phyloP scores from a whole-genome alignment of 2,888 invertebrate genomes.

The Cerastis leucographa region DNA sequence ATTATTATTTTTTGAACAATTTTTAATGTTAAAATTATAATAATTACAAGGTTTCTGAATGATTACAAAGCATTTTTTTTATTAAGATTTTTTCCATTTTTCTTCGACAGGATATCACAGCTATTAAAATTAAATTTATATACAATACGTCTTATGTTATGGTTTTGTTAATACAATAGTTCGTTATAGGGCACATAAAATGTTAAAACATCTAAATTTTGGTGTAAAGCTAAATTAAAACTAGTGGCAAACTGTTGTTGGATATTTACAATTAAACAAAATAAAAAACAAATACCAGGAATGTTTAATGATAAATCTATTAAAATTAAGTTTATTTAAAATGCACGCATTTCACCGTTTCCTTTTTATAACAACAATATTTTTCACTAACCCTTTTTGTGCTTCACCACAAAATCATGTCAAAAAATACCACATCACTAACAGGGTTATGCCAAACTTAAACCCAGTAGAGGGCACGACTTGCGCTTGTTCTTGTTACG shows the following conservation, averaged over 20 bases:
- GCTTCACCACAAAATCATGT: constrained; percentile 28
- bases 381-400: constrained; percentile 38
- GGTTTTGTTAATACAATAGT: constrained; percentile 71
- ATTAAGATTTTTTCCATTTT: constrained; percentile 69
- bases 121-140: constrained; percentile 85
- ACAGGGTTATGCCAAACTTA: not conserved
- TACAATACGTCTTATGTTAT: constrained; percentile 75
- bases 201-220: constrained; percentile 84
- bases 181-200: constrained; percentile 76
- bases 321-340: constrained; percentile 60
- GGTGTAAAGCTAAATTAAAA: constrained; percentile 88
- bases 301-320: constrained; percentile 62
- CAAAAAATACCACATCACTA: constrained; percentile 19
- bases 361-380: constrained; percentile 31
- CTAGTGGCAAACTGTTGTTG: constrained; percentile 85
- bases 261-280: constrained; percentile 69
- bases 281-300: constrained; percentile 65
- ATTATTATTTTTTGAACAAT: constrained; percentile 67
- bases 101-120: constrained; percentile 87
- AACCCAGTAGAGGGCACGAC: constrained; percentile 42
- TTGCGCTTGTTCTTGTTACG: constrained; percentile 19
- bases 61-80: constrained; percentile 73
- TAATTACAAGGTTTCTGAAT: constrained; percentile 65
- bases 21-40: constrained; percentile 66
- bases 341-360: constrained; percentile 65